Base-by-base conservation (phyloP, 2,797 vertebrate genomes). In the Onychomys arenicola region DNA sequence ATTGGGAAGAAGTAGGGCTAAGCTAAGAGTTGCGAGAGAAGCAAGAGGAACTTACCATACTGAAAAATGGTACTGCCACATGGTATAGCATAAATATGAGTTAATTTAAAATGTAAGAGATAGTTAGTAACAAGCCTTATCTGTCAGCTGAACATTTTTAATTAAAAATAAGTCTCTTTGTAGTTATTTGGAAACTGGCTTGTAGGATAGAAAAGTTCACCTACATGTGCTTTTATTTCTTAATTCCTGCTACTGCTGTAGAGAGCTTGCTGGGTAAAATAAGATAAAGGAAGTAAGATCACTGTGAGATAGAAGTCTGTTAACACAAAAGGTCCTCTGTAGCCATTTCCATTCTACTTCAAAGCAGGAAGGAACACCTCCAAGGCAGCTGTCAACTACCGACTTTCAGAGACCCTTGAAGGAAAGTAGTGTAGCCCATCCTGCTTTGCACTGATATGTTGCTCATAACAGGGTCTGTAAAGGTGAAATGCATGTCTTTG, bases 251-350 rank as follows among this genome's bases (percentile, higher is more conserved):
- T 80, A n/a, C 61, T 77, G 57, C 61, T 49, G 37, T 63, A 34
- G 19, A 84, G 71, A 83, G 32, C 6, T 95, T 69, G 61, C 32
- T 69, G 63, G 37, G 29, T 73, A 78, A 93, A 96, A 86, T 73
- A 87, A 93, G 34, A 61, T 61, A 61, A 61, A 61, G 57, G 23
- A 25, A 61, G 59, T 61, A 61, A 23, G 8, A 23, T 21, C 2
- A 61, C 59, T 61, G 23, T 61, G 59, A 61, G 21, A 69, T 78
- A 87, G 61, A 29, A 63, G 27, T 63, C 61, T 63, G 25, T 63
- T n/a, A n/a, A 16, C 7, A n/a, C 34, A 69, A 34, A 69, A 69
- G 65, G n/a, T 71, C 19, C 21, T 71, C 8, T 0, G 8, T 11
- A 19, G 69, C 3, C 69, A 71, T 71, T 71, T 37, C 69, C 67